Base-by-base conservation (phyloP, 2,113 vertebrate species). In the Hippocampus mohnikei region DNA sequence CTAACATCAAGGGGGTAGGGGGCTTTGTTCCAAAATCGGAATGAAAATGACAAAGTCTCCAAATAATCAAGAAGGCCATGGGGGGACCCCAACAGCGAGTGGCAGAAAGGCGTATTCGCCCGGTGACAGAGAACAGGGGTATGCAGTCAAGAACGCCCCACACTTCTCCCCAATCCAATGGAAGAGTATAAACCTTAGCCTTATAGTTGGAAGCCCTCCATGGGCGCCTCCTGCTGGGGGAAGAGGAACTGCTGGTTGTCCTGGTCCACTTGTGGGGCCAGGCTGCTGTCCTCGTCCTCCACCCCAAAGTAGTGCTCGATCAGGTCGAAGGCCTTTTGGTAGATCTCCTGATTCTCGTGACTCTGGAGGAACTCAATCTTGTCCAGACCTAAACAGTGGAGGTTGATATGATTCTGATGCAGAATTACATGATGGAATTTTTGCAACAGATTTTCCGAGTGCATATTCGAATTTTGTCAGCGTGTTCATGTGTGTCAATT, bases 301-400 rank as follows among this genome's bases (percentile, higher is more conserved):
- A 94, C 94, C 20, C 95, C 95, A 53, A 95, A 96, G 83, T 99
- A 98, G 89, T 97, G 97, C 93, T 99, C 97, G 0, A 98, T 98
- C 66, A 99, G 81, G 78, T 98, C 96, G 10, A 98, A 99, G 58
- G 97, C 97, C 87, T 99, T 99, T 93, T 99, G 97, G 91, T 98
- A 99, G 88, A 99, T 99, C 86, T 98, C 97, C 80, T 98, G 97
- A 91, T 99, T 99, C 88, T 98, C 97, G 0, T 99, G 97, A 90
- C 95, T 98, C 92, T 99, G 97, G 0, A 99, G 95, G 83, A 98
- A 98, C 83, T 98, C 97, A 0, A 99, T 99, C 81, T 99, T 99
- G 88, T 99, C 96, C 75, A 99, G 88, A 70, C 97, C 97, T 99
- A 42, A 61, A 46, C 10, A 20, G 37, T 6, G 21, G 25, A 68